Evolutionary conservation across 2,888 invertebrate genomes (phyloP).

Genomic region (Ormyrus thymus): DNA sequence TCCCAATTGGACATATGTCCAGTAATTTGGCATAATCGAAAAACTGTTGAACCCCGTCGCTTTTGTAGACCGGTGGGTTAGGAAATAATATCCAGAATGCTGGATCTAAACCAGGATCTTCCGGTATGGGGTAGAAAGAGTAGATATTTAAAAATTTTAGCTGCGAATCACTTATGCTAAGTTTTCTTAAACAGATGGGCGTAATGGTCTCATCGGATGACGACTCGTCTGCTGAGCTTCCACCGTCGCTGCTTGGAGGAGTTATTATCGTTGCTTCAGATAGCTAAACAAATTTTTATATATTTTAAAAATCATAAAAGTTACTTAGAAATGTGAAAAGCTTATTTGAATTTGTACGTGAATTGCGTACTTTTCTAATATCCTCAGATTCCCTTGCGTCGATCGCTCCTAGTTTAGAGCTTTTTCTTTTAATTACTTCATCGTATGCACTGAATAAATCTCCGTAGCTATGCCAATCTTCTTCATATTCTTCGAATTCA

Average conservation of each 20-base stretch:
- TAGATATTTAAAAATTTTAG: conserved; percentile 62
- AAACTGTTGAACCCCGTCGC: conserved; percentile 65
- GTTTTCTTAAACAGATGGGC: conserved; percentile 60
- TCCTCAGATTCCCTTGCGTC: too few relatives aligned
- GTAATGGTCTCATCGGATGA: conserved; percentile 55
- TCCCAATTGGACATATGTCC: conserved; percentile 60
- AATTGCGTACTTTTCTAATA: too few relatives aligned
- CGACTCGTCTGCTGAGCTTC: too few relatives aligned
- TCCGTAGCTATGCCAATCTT: neutral
- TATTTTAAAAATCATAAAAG: too few relatives aligned
- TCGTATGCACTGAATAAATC: neutral
- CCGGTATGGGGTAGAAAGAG: conserved; percentile 60
- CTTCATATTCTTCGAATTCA: conserved; percentile 7
- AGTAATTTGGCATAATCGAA: conserved; percentile 57
- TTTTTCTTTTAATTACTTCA: too few relatives aligned
- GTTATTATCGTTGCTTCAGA: too few relatives aligned
- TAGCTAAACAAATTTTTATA: too few relatives aligned
- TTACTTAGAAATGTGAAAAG: too few relatives aligned
- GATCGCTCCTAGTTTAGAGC: too few relatives aligned
- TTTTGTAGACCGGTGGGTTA: conserved; percentile 55
- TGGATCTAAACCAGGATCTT: conserved; percentile 64
- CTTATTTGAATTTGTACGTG: too few relatives aligned
- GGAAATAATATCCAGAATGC: conserved; percentile 64
- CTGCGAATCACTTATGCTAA: conserved; percentile 65
- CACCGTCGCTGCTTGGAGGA: too few relatives aligned